Percentiles rank a stretch among this genome's conserved stretches.
These are phyloP conservation scores for Ceratosolen fusciceps DNA, from an alignment of 1,140 invertebrate genomes.

Conservation along the genomic window DNA sequence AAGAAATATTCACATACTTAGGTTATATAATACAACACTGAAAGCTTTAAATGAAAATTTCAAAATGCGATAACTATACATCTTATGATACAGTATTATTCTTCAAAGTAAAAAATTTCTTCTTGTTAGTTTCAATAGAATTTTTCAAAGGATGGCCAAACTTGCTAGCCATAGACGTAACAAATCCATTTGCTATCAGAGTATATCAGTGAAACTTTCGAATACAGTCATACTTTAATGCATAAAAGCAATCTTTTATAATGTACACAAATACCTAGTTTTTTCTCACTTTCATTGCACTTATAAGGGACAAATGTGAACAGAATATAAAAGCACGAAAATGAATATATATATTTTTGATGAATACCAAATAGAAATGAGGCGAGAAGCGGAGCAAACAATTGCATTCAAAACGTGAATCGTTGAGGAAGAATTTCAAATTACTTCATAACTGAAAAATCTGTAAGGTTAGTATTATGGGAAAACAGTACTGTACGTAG, in stretches of 20 bases:
- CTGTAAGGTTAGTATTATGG: constrained; percentile 1
- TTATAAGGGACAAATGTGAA: background rate
- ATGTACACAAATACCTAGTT: constrained; percentile 20
- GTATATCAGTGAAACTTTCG: background rate
- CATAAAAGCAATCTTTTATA: constrained; percentile 33
- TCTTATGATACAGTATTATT: background rate
- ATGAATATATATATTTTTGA: constrained; percentile 22
- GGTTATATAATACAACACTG: background rate
- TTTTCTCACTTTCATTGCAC: background rate
- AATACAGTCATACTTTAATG: constrained; percentile 27
- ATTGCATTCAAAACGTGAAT: background rate
- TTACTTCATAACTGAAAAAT: constrained; percentile 25
- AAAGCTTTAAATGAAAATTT: background rate
- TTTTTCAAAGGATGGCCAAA: background rate
- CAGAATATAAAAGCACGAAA: background rate
- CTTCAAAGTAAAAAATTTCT: background rate
- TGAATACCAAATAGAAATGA: too few relatives aligned
- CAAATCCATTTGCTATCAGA: constrained; percentile 33
- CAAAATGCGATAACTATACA: constrained; percentile 7
- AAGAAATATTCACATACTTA: background rate
- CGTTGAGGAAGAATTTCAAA: background rate
- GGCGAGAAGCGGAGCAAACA: background rate
- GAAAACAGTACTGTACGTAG: background rate
- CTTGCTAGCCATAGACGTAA: background rate
- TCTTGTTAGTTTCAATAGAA: constrained; percentile 27